Percentiles rank a stretch among this genome's conserved stretches.
These are phyloP conservation scores for Peromyscus maniculatus DNA, from an alignment of 2,113 vertebrate species.

Conservation along the genomic window DNA sequence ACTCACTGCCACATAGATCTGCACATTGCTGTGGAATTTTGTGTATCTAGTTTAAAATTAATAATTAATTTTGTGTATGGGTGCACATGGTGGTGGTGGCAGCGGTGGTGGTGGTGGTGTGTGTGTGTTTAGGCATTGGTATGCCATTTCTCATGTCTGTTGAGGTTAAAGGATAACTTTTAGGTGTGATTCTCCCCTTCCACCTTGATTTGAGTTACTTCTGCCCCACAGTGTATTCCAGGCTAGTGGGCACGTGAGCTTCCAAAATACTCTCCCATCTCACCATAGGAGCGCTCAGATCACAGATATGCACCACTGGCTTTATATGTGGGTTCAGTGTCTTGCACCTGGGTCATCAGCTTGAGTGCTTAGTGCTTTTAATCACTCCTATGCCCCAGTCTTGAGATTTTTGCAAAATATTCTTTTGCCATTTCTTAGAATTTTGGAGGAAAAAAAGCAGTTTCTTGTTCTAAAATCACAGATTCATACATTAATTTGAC, in stretches of 20 bases:
- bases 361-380: not conserved
- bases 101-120: not conserved
- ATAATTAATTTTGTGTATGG: not conserved
- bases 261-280: not conserved
- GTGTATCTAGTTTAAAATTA: not conserved
- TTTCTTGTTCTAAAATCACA: not conserved
- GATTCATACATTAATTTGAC: not conserved
- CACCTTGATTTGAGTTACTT: not conserved
- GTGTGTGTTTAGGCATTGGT: not conserved
- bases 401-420: not conserved
- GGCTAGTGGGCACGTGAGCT: not conserved
- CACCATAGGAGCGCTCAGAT: accelerated
- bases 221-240: not conserved
- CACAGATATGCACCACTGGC: not conserved
- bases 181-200: too few species aligned
- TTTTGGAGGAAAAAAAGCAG: not conserved
- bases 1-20: too few species aligned
- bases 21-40: not conserved
- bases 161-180: not conserved
- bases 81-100: not conserved
- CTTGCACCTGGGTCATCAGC: not conserved
- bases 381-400: not conserved
- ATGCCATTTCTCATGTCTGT: not conserved
- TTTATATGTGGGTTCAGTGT: not conserved
- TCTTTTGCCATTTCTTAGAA: conserved; percentile 3